A percentile compares a stretch with the other conserved stretches of the same genome.
These are phyloP conservation scores for Smutsia gigantea DNA, from an alignment of 2,797 vertebrate genomes.

Conservation along the genomic window DNA sequence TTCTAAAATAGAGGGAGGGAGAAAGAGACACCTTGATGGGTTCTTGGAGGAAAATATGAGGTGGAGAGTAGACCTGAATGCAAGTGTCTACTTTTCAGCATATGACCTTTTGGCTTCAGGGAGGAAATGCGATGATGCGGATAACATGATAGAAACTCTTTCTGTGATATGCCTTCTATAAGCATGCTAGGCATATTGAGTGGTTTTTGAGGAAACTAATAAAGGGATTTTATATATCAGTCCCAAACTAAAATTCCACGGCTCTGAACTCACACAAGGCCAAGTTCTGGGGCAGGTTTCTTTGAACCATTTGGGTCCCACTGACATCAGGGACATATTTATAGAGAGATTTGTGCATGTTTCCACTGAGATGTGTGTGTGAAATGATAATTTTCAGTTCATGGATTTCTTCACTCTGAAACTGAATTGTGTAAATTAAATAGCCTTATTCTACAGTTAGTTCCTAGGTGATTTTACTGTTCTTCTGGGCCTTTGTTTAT, in stretches of 20 bases:
- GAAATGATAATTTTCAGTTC: neutral
- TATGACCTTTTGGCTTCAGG: neutral
- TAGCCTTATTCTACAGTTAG: neutral
- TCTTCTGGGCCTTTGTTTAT: neutral
- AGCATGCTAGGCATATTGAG: neutral
- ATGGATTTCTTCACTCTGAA: slow-evolving; percentile 4
- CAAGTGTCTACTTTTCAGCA: neutral
- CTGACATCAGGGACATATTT: neutral
- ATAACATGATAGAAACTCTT: neutral
- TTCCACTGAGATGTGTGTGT: neutral
- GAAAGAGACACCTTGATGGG: neutral
- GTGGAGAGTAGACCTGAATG: neutral
- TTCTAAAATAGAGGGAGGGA: neutral
- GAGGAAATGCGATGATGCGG: neutral
- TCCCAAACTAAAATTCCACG: neutral
- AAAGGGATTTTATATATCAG: neutral
- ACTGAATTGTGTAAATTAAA: slow-evolving; percentile 28
- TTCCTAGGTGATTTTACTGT: neutral
- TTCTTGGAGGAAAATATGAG: neutral
- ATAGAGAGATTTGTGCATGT: neutral
- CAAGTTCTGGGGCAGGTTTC: neutral
- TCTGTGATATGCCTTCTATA: neutral
- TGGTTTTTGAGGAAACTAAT: neutral
- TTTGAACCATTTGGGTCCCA: neutral
- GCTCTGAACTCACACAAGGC: neutral